These are phyloP conservation scores for Hydriomena furcata DNA, from an alignment of 2,888 invertebrate species.

Conservation along the genomic window DNA sequence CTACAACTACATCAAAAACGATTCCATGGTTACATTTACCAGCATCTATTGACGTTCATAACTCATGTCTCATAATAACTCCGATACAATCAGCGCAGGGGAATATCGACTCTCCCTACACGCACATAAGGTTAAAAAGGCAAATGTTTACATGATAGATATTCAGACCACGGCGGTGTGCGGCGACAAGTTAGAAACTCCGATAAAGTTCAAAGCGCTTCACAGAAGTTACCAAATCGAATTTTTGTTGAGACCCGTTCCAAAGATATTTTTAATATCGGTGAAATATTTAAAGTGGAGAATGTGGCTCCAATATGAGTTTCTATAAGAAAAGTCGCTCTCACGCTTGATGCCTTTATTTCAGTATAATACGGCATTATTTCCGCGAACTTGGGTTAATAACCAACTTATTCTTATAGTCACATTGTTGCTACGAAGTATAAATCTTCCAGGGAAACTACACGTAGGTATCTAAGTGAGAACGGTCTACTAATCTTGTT, in stretches of 20 bases:
- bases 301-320: constrained; percentile 36
- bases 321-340: constrained; percentile 24
- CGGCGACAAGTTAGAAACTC: constrained; percentile 48
- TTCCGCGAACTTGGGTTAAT: constrained; percentile 20
- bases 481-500: constrained; percentile 20
- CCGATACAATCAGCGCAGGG: constrained; percentile 23
- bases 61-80: constrained; percentile 34
- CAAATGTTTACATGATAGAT: constrained; percentile 26
- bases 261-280: constrained; percentile 53
- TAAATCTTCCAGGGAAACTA: constrained; percentile 10
- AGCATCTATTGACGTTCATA: constrained; percentile 33
- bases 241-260: constrained; percentile 51
- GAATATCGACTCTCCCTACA: constrained; percentile 27
- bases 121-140: constrained; percentile 29
- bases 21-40: constrained; percentile 25
- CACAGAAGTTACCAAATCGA: constrained; percentile 55
- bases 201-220: constrained; percentile 51
- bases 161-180: constrained; percentile 46
- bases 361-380: constrained; percentile 19
- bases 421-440: constrained; percentile 10
- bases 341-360: constrained; percentile 9
- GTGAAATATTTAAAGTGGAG: constrained; percentile 46
- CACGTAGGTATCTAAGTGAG: too few species aligned
- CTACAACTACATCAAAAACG: constrained; percentile 26
- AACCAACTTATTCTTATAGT: constrained; percentile 15